These are phyloP conservation scores for Trachops cirrhosus DNA, from an alignment of 2,797 vertebrate species.

Conservation along the genomic window DNA sequence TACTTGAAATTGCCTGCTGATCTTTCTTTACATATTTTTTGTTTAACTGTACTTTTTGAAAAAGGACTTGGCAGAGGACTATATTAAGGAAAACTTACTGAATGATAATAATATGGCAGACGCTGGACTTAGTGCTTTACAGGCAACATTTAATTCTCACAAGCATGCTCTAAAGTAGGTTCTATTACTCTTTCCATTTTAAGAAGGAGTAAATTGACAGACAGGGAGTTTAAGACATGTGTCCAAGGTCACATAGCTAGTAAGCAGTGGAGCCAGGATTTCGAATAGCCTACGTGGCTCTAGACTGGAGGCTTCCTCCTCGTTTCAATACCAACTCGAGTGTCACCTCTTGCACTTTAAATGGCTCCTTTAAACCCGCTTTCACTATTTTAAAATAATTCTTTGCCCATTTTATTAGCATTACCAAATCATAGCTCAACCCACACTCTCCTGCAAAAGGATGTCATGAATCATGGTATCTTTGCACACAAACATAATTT, in stretches of 20 bases:
- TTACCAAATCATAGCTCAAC: neutral
- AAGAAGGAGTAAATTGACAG: neutral
- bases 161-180: neutral
- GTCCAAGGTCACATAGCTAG: neutral
- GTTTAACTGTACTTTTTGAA: neutral
- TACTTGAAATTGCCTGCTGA: neutral
- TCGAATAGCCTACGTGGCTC: rapidly evolving
- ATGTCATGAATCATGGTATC: neutral
- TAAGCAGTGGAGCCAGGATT: neutral
- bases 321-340: neutral
- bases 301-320: neutral
- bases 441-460: neutral
- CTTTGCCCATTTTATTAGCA: neutral
- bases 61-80: neutral
- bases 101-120: neutral
- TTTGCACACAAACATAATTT: neutral
- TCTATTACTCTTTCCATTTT: neutral
- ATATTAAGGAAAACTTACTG: neutral
- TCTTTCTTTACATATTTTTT: neutral
- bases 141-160: neutral
- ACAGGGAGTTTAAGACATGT: neutral
- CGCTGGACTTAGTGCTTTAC: neutral
- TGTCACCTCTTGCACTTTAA: neutral
- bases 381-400: constrained; percentile 33
- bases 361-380: neutral